A percentile compares a stretch with the other conserved stretches of the same genome.
Evolutionary conservation across 2,888 invertebrate genomes (phyloP).

Genomic region (Parthenolecanium corni): DNA sequence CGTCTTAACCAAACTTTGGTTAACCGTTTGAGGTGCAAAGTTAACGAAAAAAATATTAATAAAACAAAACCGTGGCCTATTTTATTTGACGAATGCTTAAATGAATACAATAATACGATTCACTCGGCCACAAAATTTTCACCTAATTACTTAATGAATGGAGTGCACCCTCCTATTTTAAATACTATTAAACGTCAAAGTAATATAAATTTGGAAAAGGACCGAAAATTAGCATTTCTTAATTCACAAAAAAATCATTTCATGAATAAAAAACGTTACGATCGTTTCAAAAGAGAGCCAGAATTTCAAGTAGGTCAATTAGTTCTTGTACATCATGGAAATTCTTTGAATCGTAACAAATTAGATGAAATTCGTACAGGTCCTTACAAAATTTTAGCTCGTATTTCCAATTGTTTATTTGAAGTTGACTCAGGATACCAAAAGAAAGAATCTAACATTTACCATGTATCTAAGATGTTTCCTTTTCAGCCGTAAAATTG

Average conservation of each 20-base stretch:
- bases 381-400: not conserved
- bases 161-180: not conserved
- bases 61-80: not conserved
- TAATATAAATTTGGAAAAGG: not conserved
- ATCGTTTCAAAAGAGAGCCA: not conserved
- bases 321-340: not conserved
- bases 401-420: not conserved
- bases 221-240: not conserved
- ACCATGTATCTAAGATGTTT: not conserved
- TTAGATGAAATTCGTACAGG: not conserved
- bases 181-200: not conserved
- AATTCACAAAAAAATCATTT: not conserved
- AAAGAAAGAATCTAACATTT: not conserved
- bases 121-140: not conserved
- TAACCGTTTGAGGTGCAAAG: not conserved
- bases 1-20: not conserved
- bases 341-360: not conserved
- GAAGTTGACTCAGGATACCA: not conserved
- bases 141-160: not conserved
- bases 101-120: not conserved
- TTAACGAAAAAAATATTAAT: not conserved
- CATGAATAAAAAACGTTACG: not conserved
- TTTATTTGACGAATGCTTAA: not conserved
- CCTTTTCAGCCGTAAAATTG: not conserved
- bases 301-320: not conserved